phyloP scores from a whole-genome alignment of 2,113 vertebrate genomes.

The Morphnarchus princeps region DNA sequence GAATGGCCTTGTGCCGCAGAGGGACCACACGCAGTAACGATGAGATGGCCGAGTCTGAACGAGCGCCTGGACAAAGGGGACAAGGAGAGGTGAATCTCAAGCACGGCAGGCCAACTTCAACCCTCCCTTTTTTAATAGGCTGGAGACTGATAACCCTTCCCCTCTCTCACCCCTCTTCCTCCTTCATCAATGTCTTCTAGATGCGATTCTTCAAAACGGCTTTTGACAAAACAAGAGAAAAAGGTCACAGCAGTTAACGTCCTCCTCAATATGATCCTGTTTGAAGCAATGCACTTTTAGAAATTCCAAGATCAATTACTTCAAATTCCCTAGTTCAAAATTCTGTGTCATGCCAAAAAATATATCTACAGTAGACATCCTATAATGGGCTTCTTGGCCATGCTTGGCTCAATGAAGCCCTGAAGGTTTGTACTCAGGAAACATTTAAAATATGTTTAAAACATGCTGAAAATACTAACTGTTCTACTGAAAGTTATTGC shows the following conservation, averaged over 20 bases:
- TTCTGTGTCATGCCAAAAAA: not conserved
- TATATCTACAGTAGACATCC: not conserved
- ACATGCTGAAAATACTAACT: not conserved
- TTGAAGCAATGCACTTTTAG: conserved; percentile 30
- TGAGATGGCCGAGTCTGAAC: not conserved
- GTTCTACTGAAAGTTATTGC: not conserved
- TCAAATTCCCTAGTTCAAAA: not conserved
- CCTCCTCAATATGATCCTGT: conserved; percentile 1
- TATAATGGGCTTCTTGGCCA: not conserved
- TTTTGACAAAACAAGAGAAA: conserved; percentile 45
- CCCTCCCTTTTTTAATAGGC: not conserved
- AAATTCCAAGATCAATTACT: conserved; percentile 38
- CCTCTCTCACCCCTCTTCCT: not conserved
- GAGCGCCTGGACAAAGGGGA: not conserved
- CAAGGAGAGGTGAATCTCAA: not conserved
- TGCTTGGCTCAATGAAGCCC: not conserved
- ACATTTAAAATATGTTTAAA: not conserved
- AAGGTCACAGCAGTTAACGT: conserved; percentile 57
- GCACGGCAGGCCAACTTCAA: not conserved
- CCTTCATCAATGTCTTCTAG: conserved; percentile 19
- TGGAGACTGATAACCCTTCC: not conserved
- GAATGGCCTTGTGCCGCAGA: not conserved
- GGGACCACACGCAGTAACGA: not conserved
- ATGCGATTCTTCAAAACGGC: conserved; percentile 15
- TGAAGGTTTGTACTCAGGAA: not conserved